These are phyloP conservation scores for Habropoda laboriosa DNA, from an alignment of 1,140 invertebrate genomes.

Conservation along the genomic window DNA sequence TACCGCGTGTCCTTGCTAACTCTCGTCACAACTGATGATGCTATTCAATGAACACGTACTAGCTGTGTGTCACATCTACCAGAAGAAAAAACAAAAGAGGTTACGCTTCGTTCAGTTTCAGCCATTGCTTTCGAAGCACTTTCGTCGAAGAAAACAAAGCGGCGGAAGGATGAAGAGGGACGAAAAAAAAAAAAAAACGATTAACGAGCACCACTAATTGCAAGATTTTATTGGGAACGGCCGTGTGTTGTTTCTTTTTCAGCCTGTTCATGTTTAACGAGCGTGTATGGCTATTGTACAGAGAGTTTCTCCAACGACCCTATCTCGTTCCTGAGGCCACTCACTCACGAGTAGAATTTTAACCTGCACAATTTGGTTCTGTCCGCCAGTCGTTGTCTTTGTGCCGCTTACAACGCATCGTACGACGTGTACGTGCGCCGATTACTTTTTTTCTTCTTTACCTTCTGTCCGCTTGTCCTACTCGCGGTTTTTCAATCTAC, in stretches of 20 bases:
- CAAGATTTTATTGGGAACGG: background rate
- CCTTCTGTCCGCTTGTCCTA: no score
- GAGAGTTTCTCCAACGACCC: constrained; percentile 57
- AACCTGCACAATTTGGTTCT: constrained; percentile 59
- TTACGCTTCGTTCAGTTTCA: background rate
- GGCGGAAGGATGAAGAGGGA: no score
- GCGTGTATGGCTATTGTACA: constrained; percentile 27
- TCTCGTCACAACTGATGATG: background rate
- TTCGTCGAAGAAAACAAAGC: no score
- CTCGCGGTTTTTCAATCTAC: background rate
- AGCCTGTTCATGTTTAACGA: constrained; percentile 23
- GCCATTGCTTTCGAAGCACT: background rate
- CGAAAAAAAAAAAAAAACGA: no score
- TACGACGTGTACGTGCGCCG: background rate
- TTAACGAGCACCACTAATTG: background rate
- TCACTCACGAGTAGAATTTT: constrained; percentile 65
- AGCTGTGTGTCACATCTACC: no score
- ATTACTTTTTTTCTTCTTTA: background rate
- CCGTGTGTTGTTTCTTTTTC: constrained; percentile 19
- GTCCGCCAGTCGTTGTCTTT: constrained; percentile 59
- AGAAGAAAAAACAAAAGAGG: no score
- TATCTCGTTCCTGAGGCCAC: constrained; percentile 59
- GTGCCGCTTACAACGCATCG: constrained; percentile 50
- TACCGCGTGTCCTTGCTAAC: background rate
- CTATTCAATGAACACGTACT: no score